These are phyloP conservation scores for Papilio glaucus DNA, from an alignment of 1,140 invertebrate genomes.

Conservation along the genomic window DNA sequence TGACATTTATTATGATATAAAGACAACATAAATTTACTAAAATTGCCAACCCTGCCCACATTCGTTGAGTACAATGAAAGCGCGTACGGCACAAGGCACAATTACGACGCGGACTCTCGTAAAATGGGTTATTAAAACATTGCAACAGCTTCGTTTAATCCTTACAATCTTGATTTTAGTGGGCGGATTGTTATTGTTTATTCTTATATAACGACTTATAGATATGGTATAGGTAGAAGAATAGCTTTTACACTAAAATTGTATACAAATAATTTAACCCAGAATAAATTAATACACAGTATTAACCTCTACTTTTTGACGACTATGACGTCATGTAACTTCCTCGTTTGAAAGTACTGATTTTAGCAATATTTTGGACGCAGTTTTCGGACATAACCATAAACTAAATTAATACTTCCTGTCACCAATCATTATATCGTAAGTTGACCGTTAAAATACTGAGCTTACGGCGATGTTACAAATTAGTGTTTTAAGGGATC, in stretches of 20 bases:
- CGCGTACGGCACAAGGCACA: constrained; percentile 35
- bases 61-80: neutral
- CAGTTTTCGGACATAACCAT: too few species aligned
- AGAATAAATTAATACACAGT: too few species aligned
- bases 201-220: neutral
- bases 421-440: too few species aligned
- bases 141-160: constrained; percentile 50
- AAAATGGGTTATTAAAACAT: constrained; percentile 64
- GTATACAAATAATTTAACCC: neutral
- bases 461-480: too few species aligned
- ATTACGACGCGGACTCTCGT: constrained; percentile 45
- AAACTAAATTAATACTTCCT: too few species aligned
- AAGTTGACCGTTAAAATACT: too few species aligned
- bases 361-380: too few species aligned
- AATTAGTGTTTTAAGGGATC: too few species aligned
- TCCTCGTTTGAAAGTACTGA: too few species aligned
- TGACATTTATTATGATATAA: constrained; percentile 8
- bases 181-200: constrained; percentile 21
- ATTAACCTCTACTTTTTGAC: too few species aligned
- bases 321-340: too few species aligned
- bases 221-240: neutral
- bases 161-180: constrained; percentile 40
- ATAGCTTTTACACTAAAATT: neutral
- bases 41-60: constrained; percentile 18
- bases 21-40: neutral